Evolutionary conservation across 1,140 invertebrate genomes (phyloP), one percentile per base, ranked within the genome.

Genomic region (Drosophila baimaii): DNA sequence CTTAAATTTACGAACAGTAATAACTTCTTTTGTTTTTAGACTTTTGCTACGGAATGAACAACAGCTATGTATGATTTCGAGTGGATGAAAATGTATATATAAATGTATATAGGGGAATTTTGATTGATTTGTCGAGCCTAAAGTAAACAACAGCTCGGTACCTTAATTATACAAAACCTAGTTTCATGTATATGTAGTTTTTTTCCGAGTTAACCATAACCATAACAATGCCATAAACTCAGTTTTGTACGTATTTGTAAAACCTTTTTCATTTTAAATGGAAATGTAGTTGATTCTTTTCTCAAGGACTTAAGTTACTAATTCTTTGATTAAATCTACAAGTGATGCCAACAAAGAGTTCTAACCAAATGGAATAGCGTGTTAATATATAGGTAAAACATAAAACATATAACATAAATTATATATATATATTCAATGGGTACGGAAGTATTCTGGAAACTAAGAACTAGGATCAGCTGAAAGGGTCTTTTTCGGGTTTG

Each of bases 41-140:
- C 54, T 62, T 84, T 39, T 25, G 46, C 63, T 82, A 70, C 63
- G 83, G 83, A 88, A 83, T 83, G 77, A 81, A 85, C 75, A 88
- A 83, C 83, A 88, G 41, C 77, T 83, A 86, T 56, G 37, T 52
- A 54, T 35, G 61, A 66, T 17, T 33, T 52, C 17, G 29, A 52
- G 12, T 73, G 33, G 43, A 79, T 77, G 76, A 69, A 59, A 59
- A 64, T 63, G 68, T 64, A 59, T 68, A 74, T 75, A 73, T 49
- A 25, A 68, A 55, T 56, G 41, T 33, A 52, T 41, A 46, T 39
- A 23, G 15, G 41, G 13, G 46, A 62, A 72, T 74, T 63, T 78
- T 73, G 44, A 52, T 61, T 59, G 43, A 39, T 77, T 77, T 39
- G 27, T 76, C 64, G 62, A 79, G 62, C 77, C 54, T 49, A 58